These are phyloP conservation scores for Drosophila picticornis DNA, from an alignment of 2,888 invertebrate genomes.

Conservation along the genomic window DNA sequence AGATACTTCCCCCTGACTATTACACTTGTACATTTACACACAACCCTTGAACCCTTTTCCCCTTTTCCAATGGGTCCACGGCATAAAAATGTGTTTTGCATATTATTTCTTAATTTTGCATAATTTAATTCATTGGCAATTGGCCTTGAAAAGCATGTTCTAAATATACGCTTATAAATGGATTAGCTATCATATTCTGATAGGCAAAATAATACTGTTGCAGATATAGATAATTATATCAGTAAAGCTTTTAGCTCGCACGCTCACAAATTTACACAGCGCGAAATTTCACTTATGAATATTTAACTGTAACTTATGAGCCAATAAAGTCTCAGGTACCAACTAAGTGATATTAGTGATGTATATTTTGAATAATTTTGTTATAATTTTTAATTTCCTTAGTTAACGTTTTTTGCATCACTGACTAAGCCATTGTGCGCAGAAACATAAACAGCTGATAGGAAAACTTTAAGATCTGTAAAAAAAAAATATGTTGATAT, in stretches of 20 bases:
- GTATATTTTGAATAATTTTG: too few species aligned
- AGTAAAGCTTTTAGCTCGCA: not conserved
- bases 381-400: not conserved
- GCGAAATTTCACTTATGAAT: not conserved
- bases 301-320: not conserved
- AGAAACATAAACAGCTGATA: conserved; percentile 79
- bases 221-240: not conserved
- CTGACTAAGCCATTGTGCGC: conserved; percentile 40
- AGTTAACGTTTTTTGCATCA: not conserved
- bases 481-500: not conserved
- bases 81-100: not conserved
- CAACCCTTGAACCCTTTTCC: not conserved
- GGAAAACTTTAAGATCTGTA: conserved; percentile 73
- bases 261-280: not conserved
- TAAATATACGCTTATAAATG: not conserved
- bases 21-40: too few species aligned
- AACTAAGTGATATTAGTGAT: not conserved
- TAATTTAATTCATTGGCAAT: not conserved
- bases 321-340: not conserved
- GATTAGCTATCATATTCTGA: not conserved
- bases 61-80: not conserved
- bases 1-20: too few species aligned
- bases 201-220: not conserved
- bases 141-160: not conserved
- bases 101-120: not conserved